These are phyloP conservation scores for Aphelinus atriplicis DNA, from an alignment of 1,140 invertebrate species.

Conservation along the genomic window DNA sequence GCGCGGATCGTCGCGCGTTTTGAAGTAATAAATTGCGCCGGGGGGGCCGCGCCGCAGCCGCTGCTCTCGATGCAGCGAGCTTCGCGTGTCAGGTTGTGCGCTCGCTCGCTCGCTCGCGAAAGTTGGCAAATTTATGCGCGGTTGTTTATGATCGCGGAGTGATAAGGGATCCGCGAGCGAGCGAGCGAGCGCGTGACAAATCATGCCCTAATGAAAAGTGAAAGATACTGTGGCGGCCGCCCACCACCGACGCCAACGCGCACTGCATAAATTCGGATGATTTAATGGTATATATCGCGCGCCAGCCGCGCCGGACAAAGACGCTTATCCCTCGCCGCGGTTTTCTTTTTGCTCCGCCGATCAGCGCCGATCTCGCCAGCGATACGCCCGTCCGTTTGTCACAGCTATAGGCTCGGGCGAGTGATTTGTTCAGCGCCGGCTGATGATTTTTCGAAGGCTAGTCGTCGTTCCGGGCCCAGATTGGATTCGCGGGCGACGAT, in stretches of 20 bases:
- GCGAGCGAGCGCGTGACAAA: conserved; percentile 59
- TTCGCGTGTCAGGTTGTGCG: conserved; percentile 63
- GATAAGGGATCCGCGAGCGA: conserved; percentile 64
- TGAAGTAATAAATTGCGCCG: conserved; percentile 63
- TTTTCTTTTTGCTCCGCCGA: no score
- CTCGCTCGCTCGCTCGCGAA: conserved; percentile 47
- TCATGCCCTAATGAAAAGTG: conserved; percentile 68
- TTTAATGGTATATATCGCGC: conserved; percentile 59
- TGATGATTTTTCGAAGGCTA: no score
- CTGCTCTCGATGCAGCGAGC: conserved; percentile 58
- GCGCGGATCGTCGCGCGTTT: conserved; percentile 54
- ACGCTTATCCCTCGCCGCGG: not conserved
- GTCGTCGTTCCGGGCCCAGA: no score
- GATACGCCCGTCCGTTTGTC: no score
- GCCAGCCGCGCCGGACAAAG: not conserved
- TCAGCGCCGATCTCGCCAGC: no score
- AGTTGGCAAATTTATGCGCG: conserved; percentile 66
- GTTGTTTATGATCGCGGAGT: conserved; percentile 67
- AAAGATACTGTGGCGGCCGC: conserved; percentile 62
- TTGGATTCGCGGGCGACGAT: no score
- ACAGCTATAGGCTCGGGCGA: no score
- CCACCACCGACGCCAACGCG: conserved; percentile 43
- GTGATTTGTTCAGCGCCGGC: no score
- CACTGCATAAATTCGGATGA: conserved; percentile 68
- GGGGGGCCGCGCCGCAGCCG: conserved; percentile 45